These are phyloP conservation scores for Macrophya annulata DNA, from an alignment of 2,888 invertebrate species.

Conservation along the genomic window DNA sequence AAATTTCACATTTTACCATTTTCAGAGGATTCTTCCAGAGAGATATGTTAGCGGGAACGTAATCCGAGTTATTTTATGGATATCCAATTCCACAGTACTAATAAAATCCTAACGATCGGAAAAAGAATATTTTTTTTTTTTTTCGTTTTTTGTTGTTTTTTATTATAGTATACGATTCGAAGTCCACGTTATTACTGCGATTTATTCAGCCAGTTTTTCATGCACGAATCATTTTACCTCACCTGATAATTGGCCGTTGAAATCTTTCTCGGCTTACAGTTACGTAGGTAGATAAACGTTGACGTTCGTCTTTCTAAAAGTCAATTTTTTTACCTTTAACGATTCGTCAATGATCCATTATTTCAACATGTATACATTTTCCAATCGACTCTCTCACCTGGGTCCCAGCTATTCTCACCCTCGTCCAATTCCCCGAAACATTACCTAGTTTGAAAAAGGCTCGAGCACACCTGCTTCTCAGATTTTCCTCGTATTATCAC, in stretches of 20 bases:
- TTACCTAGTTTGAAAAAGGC: background rate
- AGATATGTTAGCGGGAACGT: background rate
- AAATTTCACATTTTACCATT: conserved; percentile 1
- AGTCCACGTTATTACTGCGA: background rate
- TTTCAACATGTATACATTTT: background rate
- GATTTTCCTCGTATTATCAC: background rate
- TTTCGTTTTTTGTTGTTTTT: too few species aligned
- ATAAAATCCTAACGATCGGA: conserved; percentile 6
- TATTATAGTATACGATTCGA: background rate
- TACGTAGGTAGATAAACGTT: background rate
- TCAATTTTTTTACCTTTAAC: background rate
- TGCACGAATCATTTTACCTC: background rate
- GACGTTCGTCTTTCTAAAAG: conserved; percentile 11
- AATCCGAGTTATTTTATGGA: conserved; percentile 12
- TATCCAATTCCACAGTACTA: conserved; percentile 1
- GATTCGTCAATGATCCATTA: conserved; percentile 20
- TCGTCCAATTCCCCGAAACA: conserved; percentile 3
- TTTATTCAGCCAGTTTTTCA: background rate
- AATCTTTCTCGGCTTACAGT: background rate
- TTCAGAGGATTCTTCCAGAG: background rate
- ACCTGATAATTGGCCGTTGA: conserved; percentile 7
- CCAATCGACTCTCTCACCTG: conserved; percentile 21
- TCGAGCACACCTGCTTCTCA: conserved; percentile 9
- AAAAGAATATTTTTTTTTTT: background rate
- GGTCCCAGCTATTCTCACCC: background rate